These are phyloP conservation scores for Todus mexicanus DNA, from an alignment of 2,797 vertebrate species.

Conservation along the genomic window DNA sequence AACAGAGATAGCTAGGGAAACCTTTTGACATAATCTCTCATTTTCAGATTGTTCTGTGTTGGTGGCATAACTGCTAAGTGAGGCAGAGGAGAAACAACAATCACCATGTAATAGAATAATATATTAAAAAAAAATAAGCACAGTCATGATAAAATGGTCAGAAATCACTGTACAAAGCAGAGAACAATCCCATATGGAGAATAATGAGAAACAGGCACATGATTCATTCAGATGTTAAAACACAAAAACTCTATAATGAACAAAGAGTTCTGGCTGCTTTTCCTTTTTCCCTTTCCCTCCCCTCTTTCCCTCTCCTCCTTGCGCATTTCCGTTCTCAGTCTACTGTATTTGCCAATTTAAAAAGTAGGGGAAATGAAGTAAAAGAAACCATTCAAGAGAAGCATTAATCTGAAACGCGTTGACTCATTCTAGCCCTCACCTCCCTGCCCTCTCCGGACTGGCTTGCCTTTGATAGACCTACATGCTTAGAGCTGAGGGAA, in stretches of 20 bases:
- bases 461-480: constrained; percentile 48
- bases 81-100: constrained; percentile 8
- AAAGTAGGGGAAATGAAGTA: constrained; percentile 34
- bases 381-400: constrained; percentile 36
- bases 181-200: constrained; percentile 30
- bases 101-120: constrained; percentile 25
- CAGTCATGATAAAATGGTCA: constrained; percentile 34
- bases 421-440: not conserved
- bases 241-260: constrained; percentile 1
- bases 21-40: constrained; percentile 32
- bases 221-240: constrained; percentile 61
- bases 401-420: constrained; percentile 20
- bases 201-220: constrained; percentile 64
- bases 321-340: constrained; percentile 27
- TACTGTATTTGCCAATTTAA: constrained; percentile 48
- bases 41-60: constrained; percentile 59
- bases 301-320: not conserved
- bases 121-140: constrained; percentile 56
- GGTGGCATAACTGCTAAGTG: constrained; percentile 24
- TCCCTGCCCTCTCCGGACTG: not conserved
- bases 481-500: constrained; percentile 51
- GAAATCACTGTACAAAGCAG: constrained; percentile 60
- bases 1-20: not conserved
- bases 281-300: constrained; percentile 7
- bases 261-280: constrained; percentile 12